phyloP scores from a whole-genome alignment of 2,113 vertebrate genomes.

The Pogonocichla stellata region DNA sequence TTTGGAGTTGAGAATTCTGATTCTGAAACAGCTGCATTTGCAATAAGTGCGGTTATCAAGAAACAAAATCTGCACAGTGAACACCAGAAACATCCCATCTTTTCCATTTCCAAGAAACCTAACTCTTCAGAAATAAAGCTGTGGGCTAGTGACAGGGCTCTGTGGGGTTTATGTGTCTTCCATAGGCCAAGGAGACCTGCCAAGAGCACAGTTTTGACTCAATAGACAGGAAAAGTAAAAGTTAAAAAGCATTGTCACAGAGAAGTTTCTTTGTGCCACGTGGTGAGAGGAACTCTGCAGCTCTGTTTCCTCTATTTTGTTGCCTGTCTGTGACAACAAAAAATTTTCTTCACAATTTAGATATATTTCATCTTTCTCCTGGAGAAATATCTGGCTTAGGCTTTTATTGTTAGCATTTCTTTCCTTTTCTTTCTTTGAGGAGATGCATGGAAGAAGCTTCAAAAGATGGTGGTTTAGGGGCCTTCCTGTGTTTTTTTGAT shows the following conservation, averaged over 20 bases:
- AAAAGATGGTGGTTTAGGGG: not conserved
- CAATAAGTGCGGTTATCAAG: not conserved
- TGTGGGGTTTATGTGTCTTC: not conserved
- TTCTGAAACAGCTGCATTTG: not conserved
- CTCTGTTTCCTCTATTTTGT: not conserved
- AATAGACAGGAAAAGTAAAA: not conserved
- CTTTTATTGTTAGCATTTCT: not conserved
- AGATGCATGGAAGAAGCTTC: not conserved
- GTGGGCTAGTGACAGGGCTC: not conserved
- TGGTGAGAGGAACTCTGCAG: not conserved
- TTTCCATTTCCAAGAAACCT: not conserved
- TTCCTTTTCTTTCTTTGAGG: not conserved
- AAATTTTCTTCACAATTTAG: not conserved
- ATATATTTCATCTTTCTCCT: not conserved
- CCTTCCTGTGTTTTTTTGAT: not conserved
- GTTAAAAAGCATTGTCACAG: not conserved
- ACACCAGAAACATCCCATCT: not conserved
- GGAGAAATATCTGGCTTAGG: not conserved
- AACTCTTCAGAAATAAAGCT: not conserved
- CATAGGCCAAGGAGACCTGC: not conserved
- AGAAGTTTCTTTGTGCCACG: not conserved
- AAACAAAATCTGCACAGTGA: not conserved
- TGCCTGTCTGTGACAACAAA: not conserved
- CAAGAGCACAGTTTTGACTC: not conserved
- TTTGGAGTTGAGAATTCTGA: not conserved